These are phyloP conservation scores for Macropus fuliginosus DNA, from an alignment of 2,797 vertebrate species.

Conservation along the genomic window DNA sequence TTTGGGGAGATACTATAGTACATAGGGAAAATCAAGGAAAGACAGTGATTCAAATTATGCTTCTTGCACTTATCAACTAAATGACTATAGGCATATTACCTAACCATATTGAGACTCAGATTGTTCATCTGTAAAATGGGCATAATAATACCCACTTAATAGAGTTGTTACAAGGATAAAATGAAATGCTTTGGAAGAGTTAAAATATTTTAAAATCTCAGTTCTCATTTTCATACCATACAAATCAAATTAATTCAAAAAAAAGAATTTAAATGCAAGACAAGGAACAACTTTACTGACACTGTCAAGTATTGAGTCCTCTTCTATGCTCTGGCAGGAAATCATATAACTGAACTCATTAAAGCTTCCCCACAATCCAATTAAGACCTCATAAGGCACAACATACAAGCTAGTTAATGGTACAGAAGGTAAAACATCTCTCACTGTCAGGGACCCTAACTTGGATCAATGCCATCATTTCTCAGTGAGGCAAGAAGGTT, in stretches of 20 bases:
- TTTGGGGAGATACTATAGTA: not conserved
- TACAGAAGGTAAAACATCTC: not conserved
- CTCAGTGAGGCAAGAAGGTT: slow-evolving; percentile 9
- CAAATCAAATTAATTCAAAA: slow-evolving; percentile 7
- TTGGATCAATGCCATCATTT: slow-evolving; percentile 16
- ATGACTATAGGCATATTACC: not conserved
- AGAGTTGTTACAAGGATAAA: not conserved
- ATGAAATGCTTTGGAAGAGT: not conserved
- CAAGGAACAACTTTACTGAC: not conserved
- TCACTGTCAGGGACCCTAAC: slow-evolving; percentile 36
- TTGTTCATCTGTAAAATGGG: not conserved
- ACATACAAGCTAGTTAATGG: not conserved
- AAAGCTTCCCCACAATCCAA: slow-evolving; percentile 22
- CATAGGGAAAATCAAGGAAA: not conserved
- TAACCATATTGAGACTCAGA: not conserved
- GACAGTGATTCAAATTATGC: not conserved
- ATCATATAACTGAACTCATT: slow-evolving; percentile 39
- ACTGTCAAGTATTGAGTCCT: not conserved
- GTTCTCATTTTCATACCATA: not conserved
- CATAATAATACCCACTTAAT: not conserved
- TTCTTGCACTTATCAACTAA: not conserved
- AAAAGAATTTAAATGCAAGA: slow-evolving; percentile 26
- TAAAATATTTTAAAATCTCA: not conserved
- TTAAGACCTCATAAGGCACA: slow-evolving; percentile 41
- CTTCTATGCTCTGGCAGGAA: not conserved